Evolutionary conservation across 1,140 invertebrate species (phyloP), one percentile per base, ranked within the genome.

Genomic region (Drosophila saltans): DNA sequence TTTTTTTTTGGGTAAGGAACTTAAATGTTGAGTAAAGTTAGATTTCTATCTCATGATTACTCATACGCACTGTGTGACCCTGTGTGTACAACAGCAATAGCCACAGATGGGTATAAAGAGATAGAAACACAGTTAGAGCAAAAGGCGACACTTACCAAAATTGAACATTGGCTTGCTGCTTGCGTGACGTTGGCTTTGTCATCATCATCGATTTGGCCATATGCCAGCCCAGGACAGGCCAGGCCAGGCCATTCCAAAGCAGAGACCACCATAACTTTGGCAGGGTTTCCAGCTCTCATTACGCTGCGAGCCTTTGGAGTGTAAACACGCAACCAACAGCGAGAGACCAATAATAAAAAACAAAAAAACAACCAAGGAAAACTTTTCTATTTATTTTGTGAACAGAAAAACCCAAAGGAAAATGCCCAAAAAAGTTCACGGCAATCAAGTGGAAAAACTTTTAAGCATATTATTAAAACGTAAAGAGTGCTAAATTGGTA

Each of bases 31-130:
- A 79, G 80, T 78, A 78, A 89, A 77, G 83, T 83, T 88, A 83
- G 83, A 88, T 88, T 89, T 88, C 78, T 88, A 88, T 89, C 84
- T 88, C 40, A 70, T 88, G 84, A 88, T 88, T 88, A 88, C 84
- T 88, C 84, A 88, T 88, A 88, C 80, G 78, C 80, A 66, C 77
- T 68, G 75, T 81, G 2, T 52, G 45, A 24, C 45, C 45, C 45
- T 52, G 21, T 52, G 24, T 52, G 24, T 26, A 21, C 16, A 24
- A 7, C 45, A 24, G 8, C 45, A 52, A 11, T 21, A 26, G 21
- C n/a, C 69, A 16, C 65, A 80, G 55, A 62, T 56, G 58, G 36
- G 66, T 43, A 62, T 26, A 66, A 16, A 16, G 55, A 45, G 16
- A 39, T 52, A 41, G 57, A 68, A 70, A 3, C 58, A 52, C 10